These are phyloP conservation scores for Busseola fusca DNA, from an alignment of 2,888 invertebrate species.

Conservation along the genomic window DNA sequence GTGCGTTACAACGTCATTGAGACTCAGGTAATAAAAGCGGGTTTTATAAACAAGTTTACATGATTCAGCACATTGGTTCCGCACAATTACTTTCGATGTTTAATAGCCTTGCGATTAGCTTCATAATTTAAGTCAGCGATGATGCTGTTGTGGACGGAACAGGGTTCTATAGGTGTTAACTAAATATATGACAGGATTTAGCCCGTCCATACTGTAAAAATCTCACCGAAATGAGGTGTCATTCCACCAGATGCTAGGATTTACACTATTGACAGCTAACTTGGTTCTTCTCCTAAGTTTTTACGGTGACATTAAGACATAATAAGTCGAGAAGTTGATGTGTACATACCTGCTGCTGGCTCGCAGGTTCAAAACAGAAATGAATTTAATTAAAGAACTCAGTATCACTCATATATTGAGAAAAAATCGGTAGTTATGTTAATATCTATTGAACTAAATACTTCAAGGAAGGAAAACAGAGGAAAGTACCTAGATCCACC, in stretches of 20 bases:
- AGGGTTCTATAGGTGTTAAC: background rate
- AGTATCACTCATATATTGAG: background rate
- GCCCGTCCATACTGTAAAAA: background rate
- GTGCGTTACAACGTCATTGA: conserved; percentile 28
- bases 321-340: background rate
- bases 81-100: conserved; percentile 2
- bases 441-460: background rate
- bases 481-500: background rate
- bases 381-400: background rate
- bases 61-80: conserved; percentile 21
- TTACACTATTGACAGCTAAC: background rate
- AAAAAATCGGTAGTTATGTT: too few species aligned
- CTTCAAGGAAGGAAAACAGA: background rate
- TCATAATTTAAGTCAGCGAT: background rate
- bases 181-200: too few species aligned
- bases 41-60: conserved; percentile 28
- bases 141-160: background rate
- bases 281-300: background rate
- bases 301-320: background rate
- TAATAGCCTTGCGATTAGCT: background rate
- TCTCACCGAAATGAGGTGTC: background rate
- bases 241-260: background rate
- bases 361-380: background rate
- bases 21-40: conserved; percentile 12
- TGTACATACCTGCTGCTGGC: background rate